phyloP scores from a whole-genome alignment of 2,797 vertebrate genomes.

The Eulemur mongoz region DNA sequence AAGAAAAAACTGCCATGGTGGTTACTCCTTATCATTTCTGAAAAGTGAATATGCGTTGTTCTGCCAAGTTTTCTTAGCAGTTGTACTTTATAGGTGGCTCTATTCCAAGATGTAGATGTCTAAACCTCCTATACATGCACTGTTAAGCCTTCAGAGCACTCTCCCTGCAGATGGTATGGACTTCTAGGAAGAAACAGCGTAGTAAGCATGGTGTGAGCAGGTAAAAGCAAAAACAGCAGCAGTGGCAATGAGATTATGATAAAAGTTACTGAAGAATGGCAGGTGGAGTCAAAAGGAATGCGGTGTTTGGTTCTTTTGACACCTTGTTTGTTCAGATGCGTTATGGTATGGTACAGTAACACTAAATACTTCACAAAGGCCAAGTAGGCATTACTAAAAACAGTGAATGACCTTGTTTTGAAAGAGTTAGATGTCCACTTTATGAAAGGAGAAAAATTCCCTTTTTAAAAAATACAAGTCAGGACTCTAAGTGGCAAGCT shows the following conservation, averaged over 20 bases:
- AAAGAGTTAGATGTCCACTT: background rate
- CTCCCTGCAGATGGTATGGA: background rate
- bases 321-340: background rate
- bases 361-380: background rate
- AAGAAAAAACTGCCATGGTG: constrained; percentile 3
- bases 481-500: background rate
- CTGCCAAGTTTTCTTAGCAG: constrained; percentile 52
- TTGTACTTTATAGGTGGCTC: constrained; percentile 23
- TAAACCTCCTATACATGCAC: constrained; percentile 32
- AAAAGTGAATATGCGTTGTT: constrained; percentile 29
- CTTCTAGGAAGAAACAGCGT: background rate
- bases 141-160: background rate
- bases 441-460: background rate
- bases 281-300: background rate
- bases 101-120: constrained; percentile 26
- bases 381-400: background rate
- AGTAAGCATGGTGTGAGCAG: background rate
- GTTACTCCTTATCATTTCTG: constrained; percentile 49
- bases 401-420: background rate
- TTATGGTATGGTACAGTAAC: background rate
- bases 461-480: background rate
- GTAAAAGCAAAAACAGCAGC: constrained; percentile 21
- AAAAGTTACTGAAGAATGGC: background rate
- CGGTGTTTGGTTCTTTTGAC: background rate
- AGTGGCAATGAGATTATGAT: background rate